Base-by-base conservation (phyloP, 2,888 invertebrate species). In the Orthosia cruda region DNA sequence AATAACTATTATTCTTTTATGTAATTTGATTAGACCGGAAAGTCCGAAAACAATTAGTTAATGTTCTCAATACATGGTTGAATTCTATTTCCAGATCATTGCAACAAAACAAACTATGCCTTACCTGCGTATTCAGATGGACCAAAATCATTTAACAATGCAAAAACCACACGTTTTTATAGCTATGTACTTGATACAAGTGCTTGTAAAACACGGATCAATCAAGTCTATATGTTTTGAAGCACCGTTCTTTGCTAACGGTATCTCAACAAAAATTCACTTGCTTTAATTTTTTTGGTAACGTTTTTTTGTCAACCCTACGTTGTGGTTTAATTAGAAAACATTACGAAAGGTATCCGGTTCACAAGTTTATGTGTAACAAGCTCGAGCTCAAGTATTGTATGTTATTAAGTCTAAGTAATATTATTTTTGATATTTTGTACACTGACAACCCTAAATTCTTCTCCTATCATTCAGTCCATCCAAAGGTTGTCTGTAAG, bases 201-300 rank as follows among this genome's bases (percentile, higher is more conserved):
- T 82, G 82, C 79, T 82, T 79, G 85, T 84, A 82, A 77, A 80
- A 82, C 80, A 82, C 49, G 74, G 54, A 79, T 79, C 73, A 79
- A 85, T 78, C 81, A 73, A 40, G 64, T 74, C 54, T 79, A 68
- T 61, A 68, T 72, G 57, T 65, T 76, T 62, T 62, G 47, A 77
- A 75, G 68, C 65, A 69, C 86, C 85, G 86, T 85, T 40, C 1
- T 0, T 40, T 83, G 45, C 23, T 18, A 84, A 84, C 85, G 85
- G 86, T 81, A 77, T 47, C 12, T 58, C 59, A 71, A 62, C 75
- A 40, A 72, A 82, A 84, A 70, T 64, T 65, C 5, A 5, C 50
- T 66, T 58, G 59, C 49, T 65, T 76, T 59, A 15, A 65, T 65
- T 61, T 52, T 20, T 16, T 62, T 54, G 13, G 15, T 57, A 16